Base-by-base conservation (phyloP, 2,888 invertebrate species). In the Ypsolopha scabrella region DNA sequence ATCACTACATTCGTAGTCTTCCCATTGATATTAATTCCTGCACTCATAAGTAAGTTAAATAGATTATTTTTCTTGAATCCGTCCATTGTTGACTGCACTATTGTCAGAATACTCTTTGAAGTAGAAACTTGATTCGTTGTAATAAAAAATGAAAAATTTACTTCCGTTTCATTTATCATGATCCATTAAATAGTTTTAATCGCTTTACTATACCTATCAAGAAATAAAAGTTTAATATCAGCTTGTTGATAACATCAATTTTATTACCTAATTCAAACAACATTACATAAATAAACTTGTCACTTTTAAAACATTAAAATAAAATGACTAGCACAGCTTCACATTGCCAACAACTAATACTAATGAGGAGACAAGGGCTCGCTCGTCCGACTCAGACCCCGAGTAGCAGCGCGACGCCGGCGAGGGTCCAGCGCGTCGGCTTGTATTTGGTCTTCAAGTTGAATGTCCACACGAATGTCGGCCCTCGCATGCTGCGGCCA, bases 381-480 rank as follows among this genome's bases (percentile, higher is more conserved):
- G n/a, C n/a, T n/a, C n/a, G n/a, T n/a, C 39, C 11, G 2, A 47
- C 13, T 63, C 89, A 97, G 57, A 94, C 91, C 68, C 96, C 96
- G 48, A 98, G 88, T 48, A 98, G 80, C 43, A 98, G 89, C 3
- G 97, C 96, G 0, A 97, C 97, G 2, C 98, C 98, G 4, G 94
- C 97, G 45, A 98, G 86, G 7, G 95, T 93, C 98, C 98, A 98
- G 66, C 95, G 95, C 0, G 95, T 91, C 0, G 97, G 90, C 60
- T 93, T 94, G 63, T 96, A 95, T 68, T 91, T 94, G 10, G 94
- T 95, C 83, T 93, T 94, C 54, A 98, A 85, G 76, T 96, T 96
- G 72, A 98, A 98, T 0, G 97, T 97, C 97, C 97, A 98, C 9
- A 98, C 96, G 68, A 92, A 98, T 0, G 97, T 98, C 0, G 94